phyloP scores from a whole-genome alignment of 2,888 invertebrate species.

The Lasioglossum lativentre region DNA sequence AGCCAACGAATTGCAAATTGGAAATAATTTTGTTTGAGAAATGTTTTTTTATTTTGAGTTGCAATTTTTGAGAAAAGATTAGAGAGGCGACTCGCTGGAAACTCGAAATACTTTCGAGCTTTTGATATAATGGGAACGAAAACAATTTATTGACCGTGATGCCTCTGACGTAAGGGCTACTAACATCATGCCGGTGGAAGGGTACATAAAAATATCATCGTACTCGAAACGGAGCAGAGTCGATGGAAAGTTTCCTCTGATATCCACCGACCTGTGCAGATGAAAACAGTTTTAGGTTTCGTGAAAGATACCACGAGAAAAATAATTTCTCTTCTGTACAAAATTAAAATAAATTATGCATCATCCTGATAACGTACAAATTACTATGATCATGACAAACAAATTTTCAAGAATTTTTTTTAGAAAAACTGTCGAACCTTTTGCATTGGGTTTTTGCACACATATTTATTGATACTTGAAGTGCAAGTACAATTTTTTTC shows the following conservation, averaged over 20 bases:
- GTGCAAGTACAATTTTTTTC: too few species aligned
- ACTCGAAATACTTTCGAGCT: slow-evolving; percentile 36
- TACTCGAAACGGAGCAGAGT: slow-evolving; percentile 62
- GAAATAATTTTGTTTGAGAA: too few species aligned
- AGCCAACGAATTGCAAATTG: too few species aligned
- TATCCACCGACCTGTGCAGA: slow-evolving; percentile 37
- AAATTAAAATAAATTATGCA: background rate
- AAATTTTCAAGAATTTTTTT: too few species aligned
- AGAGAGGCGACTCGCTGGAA: slow-evolving; percentile 32
- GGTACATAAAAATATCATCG: slow-evolving; percentile 73
- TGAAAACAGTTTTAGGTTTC: background rate
- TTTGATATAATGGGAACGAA: slow-evolving; percentile 39
- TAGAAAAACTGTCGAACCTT: too few species aligned
- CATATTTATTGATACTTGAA: too few species aligned
- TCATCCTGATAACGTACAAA: background rate
- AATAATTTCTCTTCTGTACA: too few species aligned
- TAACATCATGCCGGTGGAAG: slow-evolving; percentile 30
- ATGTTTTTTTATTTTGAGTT: background rate
- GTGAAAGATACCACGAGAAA: background rate
- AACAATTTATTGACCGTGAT: slow-evolving; percentile 63
- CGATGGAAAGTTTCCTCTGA: slow-evolving; percentile 72
- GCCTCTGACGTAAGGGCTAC: slow-evolving; percentile 64
- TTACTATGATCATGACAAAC: background rate
- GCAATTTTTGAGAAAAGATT: background rate
- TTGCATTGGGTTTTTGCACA: too few species aligned